Evolutionary conservation across 2,888 invertebrate species (phyloP).

Genomic region (Dolichopus griseipennis): DNA sequence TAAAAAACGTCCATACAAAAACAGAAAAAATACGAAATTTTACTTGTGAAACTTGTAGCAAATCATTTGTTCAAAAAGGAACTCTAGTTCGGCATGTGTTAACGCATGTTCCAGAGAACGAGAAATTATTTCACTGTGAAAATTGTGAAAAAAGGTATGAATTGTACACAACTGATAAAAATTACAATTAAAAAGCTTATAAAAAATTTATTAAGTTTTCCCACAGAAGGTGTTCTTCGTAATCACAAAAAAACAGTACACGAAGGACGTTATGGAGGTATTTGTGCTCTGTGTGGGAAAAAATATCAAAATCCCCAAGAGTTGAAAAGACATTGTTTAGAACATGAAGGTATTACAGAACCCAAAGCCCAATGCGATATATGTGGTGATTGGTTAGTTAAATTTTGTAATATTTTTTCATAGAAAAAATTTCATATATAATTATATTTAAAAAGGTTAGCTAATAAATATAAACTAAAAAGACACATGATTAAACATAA

Average conservation of each 20-base stretch:
- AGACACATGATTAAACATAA: slow-evolving; percentile 38
- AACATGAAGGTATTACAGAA: slow-evolving; percentile 34
- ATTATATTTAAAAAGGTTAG: neutral
- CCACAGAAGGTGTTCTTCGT: slow-evolving; percentile 31
- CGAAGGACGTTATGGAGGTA: slow-evolving; percentile 34
- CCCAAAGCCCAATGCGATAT: slow-evolving; percentile 38
- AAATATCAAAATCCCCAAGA: slow-evolving; percentile 36
- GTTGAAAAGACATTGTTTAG: slow-evolving; percentile 36
- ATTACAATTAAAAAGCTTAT: too few species aligned
- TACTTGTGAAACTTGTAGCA: neutral
- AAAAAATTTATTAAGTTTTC: slow-evolving; percentile 29
- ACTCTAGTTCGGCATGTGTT: slow-evolving; percentile 16
- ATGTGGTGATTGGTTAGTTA: slow-evolving; percentile 35
- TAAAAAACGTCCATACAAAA: slow-evolving; percentile 37
- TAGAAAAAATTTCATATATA: neutral
- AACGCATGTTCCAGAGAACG: slow-evolving; percentile 14
- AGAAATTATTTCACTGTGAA: slow-evolving; percentile 17
- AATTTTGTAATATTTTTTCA: neutral
- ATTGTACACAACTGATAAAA: too few species aligned
- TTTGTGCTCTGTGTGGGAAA: slow-evolving; percentile 41
- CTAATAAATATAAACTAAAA: slow-evolving; percentile 18
- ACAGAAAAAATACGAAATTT: neutral
- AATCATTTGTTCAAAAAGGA: neutral
- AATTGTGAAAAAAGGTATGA: slow-evolving; percentile 18
- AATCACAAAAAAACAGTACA: slow-evolving; percentile 36